Evolutionary conservation across 2,888 invertebrate genomes (phyloP).

Genomic region (Xanthorhoe designata): DNA sequence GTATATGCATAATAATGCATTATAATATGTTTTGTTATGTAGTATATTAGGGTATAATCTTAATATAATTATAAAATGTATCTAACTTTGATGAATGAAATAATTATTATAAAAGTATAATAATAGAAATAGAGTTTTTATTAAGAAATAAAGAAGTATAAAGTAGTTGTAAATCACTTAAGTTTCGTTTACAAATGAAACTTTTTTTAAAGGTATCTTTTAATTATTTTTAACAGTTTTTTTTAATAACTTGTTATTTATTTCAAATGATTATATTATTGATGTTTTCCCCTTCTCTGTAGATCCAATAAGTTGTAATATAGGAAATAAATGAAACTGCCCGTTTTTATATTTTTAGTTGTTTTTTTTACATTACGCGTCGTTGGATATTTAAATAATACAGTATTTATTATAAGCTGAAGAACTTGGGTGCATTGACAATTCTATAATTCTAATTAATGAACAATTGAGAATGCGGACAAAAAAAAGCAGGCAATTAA

Average conservation of each 20-base stretch:
- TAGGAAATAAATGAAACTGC: conserved; percentile 81
- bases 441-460: conserved; percentile 54
- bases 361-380: conserved; percentile 51
- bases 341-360: conserved; percentile 72
- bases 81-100: conserved; percentile 81
- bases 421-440: conserved; percentile 69
- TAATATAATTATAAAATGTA: conserved; percentile 81
- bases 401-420: conserved; percentile 52
- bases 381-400: conserved; percentile 42
- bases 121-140: conserved; percentile 85
- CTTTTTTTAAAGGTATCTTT: conserved; percentile 71
- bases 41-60: conserved; percentile 65
- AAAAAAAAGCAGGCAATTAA: conserved; percentile 79
- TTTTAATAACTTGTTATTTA: conserved; percentile 84
- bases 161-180: conserved; percentile 78
- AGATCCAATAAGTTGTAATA: conserved; percentile 81
- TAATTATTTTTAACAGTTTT: conserved; percentile 83
- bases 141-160: conserved; percentile 82
- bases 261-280: conserved; percentile 85
- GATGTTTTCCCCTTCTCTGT: conserved; percentile 77
- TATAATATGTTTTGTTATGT: conserved; percentile 59
- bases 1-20: conserved; percentile 56
- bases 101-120: conserved; percentile 83
- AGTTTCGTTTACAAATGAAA: conserved; percentile 70
- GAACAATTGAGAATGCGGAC: conserved; percentile 59